Base-by-base conservation (phyloP, 2,113 vertebrate genomes). In the Pao palembangensis region DNA sequence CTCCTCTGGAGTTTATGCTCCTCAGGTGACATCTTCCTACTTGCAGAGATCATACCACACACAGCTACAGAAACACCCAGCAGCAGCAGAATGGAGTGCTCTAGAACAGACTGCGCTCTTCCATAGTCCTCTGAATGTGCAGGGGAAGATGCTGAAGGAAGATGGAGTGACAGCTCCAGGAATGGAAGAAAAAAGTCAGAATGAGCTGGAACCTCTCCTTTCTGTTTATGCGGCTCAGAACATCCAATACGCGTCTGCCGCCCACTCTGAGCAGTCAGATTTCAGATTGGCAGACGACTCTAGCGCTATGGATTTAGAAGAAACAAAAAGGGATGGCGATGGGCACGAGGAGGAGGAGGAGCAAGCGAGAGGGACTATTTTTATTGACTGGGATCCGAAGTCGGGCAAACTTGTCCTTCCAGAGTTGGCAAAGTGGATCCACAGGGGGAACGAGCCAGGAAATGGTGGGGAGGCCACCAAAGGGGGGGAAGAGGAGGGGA, bases 191-290 rank as follows among this genome's bases (percentile, higher is more conserved):
- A 47, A 21, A 55, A 34, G 5, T 0, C 10, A 54, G 6, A 21
- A 20, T 16, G 65, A 81, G 34, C 42, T 38, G 16, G 0, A 17
- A 6, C 55, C 68, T 4, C 70, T 81, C 42, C 55, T 77, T 8
- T 74, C 57, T 20, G 17, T 14, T 5, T 81, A 83, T 31, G 34
- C 55, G 1, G 12, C 43, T 54, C 65, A 78, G 55, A 58, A 46
- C n/a, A 14, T 14, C 21, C 3, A 1, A 28, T 8, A 5, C 51
- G 41, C 3, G 7, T 12, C 21, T 1, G 4, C 28, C 4, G 23
- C 43, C 20, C 1, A 11, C 1, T 0, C 11, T 0, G 0, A 43
- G 19, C 69, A 50, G 34, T 38, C 34, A 8, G 34, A 47, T 6
- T 3, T 57, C 51, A 25, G 55, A 61, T 21, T 14, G 3, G 15